phyloP scores from a whole-genome alignment of 2,888 invertebrate genomes.

The Drosophila kambysellisi region DNA sequence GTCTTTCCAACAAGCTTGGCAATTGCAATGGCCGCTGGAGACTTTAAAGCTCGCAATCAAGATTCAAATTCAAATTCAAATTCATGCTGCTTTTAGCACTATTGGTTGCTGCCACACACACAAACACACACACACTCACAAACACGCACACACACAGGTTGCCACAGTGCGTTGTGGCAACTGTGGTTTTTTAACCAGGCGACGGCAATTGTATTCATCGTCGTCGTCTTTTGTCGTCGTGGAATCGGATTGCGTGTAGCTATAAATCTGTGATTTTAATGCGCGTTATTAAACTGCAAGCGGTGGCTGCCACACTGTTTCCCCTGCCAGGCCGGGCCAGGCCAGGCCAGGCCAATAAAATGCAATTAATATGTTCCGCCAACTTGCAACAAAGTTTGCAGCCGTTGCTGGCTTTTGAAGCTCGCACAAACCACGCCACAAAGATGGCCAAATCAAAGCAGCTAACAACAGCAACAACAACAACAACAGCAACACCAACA shows the following conservation, averaged over 20 bases:
- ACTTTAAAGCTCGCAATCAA: slow-evolving; percentile 17
- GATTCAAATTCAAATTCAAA: slow-evolving; percentile 38
- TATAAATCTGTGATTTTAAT: slow-evolving; percentile 77
- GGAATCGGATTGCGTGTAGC: slow-evolving; percentile 78
- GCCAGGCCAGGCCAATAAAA: slow-evolving; percentile 71
- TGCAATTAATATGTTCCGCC: slow-evolving; percentile 81
- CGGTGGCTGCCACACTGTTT: slow-evolving; percentile 30
- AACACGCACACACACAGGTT: neutral
- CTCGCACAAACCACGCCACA: slow-evolving; percentile 67
- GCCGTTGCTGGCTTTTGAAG: slow-evolving; percentile 43
- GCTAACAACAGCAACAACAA: slow-evolving; percentile 3
- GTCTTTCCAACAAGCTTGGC: neutral
- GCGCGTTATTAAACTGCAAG: slow-evolving; percentile 78
- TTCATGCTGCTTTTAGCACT: slow-evolving; percentile 23
- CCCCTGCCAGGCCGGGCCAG: neutral
- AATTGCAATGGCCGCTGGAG: slow-evolving; percentile 32
- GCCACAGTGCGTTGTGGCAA: slow-evolving; percentile 10
- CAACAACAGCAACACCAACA: neutral
- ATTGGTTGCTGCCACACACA: neutral
- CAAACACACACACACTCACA: neutral
- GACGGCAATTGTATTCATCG: slow-evolving; percentile 50
- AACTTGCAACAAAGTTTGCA: slow-evolving; percentile 73
- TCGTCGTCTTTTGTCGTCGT: slow-evolving; percentile 44
- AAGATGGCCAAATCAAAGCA: slow-evolving; percentile 16
- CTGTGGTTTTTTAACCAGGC: slow-evolving; percentile 48